phyloP scores from a whole-genome alignment of 2,888 invertebrate species.

The Nezara viridula region DNA sequence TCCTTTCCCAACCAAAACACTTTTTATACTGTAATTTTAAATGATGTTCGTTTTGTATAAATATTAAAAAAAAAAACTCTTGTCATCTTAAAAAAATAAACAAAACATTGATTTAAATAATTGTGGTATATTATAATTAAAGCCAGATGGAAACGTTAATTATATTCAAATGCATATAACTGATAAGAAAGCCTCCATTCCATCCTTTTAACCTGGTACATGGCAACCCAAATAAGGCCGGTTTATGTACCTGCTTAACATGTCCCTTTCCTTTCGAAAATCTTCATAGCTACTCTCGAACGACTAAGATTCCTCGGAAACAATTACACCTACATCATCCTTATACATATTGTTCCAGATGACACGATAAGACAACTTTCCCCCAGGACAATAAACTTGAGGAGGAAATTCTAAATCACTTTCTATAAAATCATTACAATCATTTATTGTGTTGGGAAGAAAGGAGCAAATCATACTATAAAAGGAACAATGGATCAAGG shows the following conservation, averaged over 20 bases:
- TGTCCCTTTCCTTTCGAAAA: background rate
- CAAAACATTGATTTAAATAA: too few relatives aligned
- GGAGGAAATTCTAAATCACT: background rate
- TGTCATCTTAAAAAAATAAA: too few relatives aligned
- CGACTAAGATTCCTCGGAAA: background rate
- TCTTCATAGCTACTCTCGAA: background rate
- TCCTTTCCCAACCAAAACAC: too few relatives aligned
- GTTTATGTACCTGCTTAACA: background rate
- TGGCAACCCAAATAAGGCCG: background rate
- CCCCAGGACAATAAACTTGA: background rate
- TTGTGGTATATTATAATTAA: too few relatives aligned
- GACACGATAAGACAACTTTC: background rate
- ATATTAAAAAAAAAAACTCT: too few relatives aligned
- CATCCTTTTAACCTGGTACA: background rate
- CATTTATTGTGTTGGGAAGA: background rate
- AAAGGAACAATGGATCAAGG: background rate
- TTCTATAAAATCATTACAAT: background rate
- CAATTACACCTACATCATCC: slow-evolving; percentile 13
- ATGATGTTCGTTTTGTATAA: too few relatives aligned
- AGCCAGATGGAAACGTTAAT: background rate
- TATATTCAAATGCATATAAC: background rate
- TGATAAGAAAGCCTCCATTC: background rate
- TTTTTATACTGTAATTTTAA: too few relatives aligned
- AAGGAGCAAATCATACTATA: background rate
- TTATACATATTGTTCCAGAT: slow-evolving; percentile 7